Evolutionary conservation across 2,888 invertebrate species (phyloP).

Genomic region (Andrena hattorfiana): DNA sequence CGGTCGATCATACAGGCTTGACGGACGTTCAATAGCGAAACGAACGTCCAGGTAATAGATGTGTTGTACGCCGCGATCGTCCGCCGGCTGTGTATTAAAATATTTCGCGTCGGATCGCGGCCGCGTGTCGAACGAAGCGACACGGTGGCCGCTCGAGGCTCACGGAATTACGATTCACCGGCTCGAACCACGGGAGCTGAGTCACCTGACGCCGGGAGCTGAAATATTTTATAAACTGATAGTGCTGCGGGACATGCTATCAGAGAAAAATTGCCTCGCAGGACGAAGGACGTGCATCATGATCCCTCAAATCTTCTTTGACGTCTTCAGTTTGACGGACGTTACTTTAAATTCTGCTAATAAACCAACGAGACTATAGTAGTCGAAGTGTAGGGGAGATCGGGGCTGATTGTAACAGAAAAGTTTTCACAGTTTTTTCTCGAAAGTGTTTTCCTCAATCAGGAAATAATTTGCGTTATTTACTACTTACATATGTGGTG

Average conservation of each 20-base stretch:
- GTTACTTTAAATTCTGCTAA: not conserved
- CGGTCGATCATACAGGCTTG: conserved; percentile 42
- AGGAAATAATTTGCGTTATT: too few relatives aligned
- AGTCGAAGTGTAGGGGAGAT: too few relatives aligned
- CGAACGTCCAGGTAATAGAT: conserved; percentile 31
- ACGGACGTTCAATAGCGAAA: conserved; percentile 56
- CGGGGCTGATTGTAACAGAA: too few relatives aligned
- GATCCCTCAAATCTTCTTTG: not conserved
- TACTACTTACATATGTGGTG: too few relatives aligned
- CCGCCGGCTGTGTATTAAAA: not conserved
- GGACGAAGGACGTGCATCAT: not conserved
- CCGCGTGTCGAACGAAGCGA: conserved; percentile 1
- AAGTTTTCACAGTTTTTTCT: too few relatives aligned
- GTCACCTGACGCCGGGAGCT: conserved; percentile 5
- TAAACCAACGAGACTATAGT: not conserved
- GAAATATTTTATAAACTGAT: conserved; percentile 26
- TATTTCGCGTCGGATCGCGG: not conserved
- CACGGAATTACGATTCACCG: conserved; percentile 34
- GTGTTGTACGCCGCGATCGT: not conserved
- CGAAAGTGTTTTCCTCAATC: too few relatives aligned
- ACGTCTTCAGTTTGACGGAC: not conserved
- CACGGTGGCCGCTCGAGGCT: not conserved
- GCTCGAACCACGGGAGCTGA: conserved; percentile 8
- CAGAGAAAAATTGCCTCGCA: conserved; percentile 12
- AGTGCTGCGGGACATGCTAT: conserved; percentile 2